phyloP scores from a whole-genome alignment of 2,888 invertebrate species.

The Calameuta pallipes region DNA sequence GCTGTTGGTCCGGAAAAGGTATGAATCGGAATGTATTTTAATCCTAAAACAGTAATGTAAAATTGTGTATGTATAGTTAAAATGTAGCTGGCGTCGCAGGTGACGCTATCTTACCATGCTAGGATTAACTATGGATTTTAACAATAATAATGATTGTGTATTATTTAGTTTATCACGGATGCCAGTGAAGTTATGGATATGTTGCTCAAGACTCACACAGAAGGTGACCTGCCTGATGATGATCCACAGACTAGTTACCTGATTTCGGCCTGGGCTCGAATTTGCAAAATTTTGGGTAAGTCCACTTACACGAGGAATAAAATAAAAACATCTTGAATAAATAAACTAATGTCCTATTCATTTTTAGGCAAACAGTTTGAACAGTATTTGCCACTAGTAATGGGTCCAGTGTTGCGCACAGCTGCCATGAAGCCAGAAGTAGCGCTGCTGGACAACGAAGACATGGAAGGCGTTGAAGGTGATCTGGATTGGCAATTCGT shows the following conservation, averaged over 20 bases:
- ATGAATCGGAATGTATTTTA: slow-evolving; percentile 15
- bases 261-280: slow-evolving; percentile 98
- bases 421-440: slow-evolving; percentile 95
- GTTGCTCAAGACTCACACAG: slow-evolving; percentile 89
- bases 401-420: slow-evolving; percentile 92
- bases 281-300: slow-evolving; percentile 90
- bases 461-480: slow-evolving; percentile 83
- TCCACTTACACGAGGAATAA: background rate
- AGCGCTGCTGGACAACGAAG: slow-evolving; percentile 87
- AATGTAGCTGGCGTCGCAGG: background rate
- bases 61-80: background rate
- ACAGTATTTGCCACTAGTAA: slow-evolving; percentile 93
- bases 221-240: slow-evolving; percentile 88
- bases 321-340: background rate
- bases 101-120: no score
- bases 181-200: slow-evolving; percentile 97
- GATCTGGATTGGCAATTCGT: slow-evolving; percentile 96
- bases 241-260: slow-evolving; percentile 98
- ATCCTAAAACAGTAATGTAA: background rate
- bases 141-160: slow-evolving; percentile 14
- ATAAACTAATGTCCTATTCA: slow-evolving; percentile 7
- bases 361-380: slow-evolving; percentile 81
- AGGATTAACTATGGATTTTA: background rate
- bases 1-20: slow-evolving; percentile 82
- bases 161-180: slow-evolving; percentile 80